Evolutionary conservation across 2,888 invertebrate genomes (phyloP).

Genomic region (Hipparchia sbordonii): DNA sequence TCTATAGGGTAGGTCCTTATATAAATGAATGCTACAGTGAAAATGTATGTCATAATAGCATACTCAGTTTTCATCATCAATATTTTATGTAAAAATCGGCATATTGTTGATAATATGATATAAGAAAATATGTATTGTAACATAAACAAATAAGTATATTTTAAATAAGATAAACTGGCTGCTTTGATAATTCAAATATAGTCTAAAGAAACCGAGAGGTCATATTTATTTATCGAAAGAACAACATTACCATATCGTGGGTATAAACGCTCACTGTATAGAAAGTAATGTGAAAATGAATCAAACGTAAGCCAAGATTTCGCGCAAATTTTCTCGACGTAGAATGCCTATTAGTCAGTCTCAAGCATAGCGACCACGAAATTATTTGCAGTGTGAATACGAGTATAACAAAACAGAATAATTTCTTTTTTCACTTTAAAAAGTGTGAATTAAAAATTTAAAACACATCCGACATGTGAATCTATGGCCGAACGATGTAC

Average conservation of each 20-base stretch:
- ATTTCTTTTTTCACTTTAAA: too few relatives aligned
- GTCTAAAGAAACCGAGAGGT: not conserved
- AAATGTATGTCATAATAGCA: not conserved
- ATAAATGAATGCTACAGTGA: not conserved
- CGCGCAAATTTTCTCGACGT: constrained; percentile 2
- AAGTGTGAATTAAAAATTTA: too few relatives aligned
- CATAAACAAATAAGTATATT: not conserved
- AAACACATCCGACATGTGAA: too few relatives aligned
- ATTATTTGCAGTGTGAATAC: too few relatives aligned
- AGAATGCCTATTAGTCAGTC: not conserved
- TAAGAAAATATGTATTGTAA: not conserved
- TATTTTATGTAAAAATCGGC: not conserved
- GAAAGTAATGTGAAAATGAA: constrained; percentile 16
- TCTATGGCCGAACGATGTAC: too few relatives aligned
- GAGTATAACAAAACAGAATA: too few relatives aligned
- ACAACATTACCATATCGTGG: not conserved
- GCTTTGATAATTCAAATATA: not conserved
- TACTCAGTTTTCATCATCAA: not conserved
- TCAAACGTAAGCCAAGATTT: constrained; percentile 12
- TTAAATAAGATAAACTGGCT: not conserved
- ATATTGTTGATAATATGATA: not conserved
- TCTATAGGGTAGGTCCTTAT: too few relatives aligned
- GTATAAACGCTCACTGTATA: constrained; percentile 3
- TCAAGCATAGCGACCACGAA: too few relatives aligned
- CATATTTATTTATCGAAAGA: not conserved